phyloP scores from a whole-genome alignment of 2,888 invertebrate genomes.

The Alloscopus bannaensis region DNA sequence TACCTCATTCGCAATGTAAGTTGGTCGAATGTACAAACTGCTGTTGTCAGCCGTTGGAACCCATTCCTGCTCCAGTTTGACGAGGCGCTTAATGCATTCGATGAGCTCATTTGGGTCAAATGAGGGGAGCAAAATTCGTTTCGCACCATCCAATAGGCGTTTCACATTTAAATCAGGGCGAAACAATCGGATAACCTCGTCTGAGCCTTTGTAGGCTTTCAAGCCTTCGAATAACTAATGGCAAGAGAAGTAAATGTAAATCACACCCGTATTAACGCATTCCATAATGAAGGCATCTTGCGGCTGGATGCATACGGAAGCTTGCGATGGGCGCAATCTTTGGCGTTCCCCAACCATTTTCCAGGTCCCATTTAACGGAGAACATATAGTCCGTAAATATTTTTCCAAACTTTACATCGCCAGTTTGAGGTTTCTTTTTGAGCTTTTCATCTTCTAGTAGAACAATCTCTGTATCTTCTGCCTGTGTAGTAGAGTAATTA shows the following conservation, averaged over 20 bases:
- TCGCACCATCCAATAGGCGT: slow-evolving; percentile 91
- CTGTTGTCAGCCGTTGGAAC: slow-evolving; percentile 93
- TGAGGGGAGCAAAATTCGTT: slow-evolving; percentile 89
- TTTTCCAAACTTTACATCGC: slow-evolving; percentile 90
- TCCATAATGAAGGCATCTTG: slow-evolving; percentile 97
- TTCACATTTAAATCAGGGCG: slow-evolving; percentile 97
- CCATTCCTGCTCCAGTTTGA: slow-evolving; percentile 97
- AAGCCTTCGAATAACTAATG: slow-evolving; percentile 97
- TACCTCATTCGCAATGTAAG: slow-evolving; percentile 97
- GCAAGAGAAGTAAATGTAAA: slow-evolving; percentile 41
- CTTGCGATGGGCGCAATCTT: slow-evolving; percentile 92
- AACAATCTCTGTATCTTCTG: slow-evolving; percentile 83
- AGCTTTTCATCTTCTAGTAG: slow-evolving; percentile 87
- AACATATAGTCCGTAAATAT: slow-evolving; percentile 98
- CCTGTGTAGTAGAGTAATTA: slow-evolving; percentile 76
- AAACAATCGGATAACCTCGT: slow-evolving; percentile 94
- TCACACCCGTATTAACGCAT: not conserved
- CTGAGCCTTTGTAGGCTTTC: slow-evolving; percentile 96
- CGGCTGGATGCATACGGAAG: slow-evolving; percentile 93
- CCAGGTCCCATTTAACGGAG: slow-evolving; percentile 87
- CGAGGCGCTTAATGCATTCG: slow-evolving; percentile 87
- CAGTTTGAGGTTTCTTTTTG: slow-evolving; percentile 85
- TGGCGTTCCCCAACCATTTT: slow-evolving; percentile 94
- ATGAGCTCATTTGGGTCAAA: slow-evolving; percentile 92
- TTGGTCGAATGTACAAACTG: slow-evolving; percentile 96